These are phyloP conservation scores for Phylloscopus trochiloides DNA, from an alignment of 2,113 vertebrate species.

Conservation along the genomic window DNA sequence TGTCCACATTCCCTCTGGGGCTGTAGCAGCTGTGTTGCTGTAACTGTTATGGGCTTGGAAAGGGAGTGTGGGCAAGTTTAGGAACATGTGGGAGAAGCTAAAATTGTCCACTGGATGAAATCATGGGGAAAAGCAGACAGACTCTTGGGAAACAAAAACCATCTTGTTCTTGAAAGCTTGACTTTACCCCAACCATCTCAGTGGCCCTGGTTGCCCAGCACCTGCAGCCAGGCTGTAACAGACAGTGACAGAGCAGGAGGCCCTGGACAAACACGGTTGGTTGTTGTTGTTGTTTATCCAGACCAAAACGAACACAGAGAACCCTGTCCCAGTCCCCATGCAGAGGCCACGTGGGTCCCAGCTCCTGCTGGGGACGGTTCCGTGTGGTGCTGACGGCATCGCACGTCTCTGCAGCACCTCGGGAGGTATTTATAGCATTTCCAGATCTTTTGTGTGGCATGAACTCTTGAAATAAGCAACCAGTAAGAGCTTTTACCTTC, in stretches of 20 bases:
- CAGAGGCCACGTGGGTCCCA: neutral
- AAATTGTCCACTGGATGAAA: neutral
- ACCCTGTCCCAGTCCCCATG: fast-evolving
- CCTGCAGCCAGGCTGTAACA: neutral
- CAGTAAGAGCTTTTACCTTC: neutral
- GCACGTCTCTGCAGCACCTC: fast-evolving
- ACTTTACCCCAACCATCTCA: neutral
- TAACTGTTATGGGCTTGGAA: too few species aligned
- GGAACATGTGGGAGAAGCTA: neutral
- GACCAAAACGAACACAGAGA: fast-evolving
- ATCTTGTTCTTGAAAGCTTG: neutral
- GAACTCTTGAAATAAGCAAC: neutral
- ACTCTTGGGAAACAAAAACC: neutral
- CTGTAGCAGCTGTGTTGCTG: neutral
- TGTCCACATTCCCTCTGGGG: neutral
- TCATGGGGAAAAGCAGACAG: neutral
- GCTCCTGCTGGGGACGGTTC: fast-evolving
- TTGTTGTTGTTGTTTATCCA: neutral
- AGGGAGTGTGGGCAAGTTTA: neutral
- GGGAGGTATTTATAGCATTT: neutral
- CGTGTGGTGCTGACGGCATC: fast-evolving
- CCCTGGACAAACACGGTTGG: fast-evolving
- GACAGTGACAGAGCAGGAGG: too few species aligned
- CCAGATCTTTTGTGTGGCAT: neutral
- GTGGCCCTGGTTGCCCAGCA: fast-evolving